Base-by-base conservation (phyloP, 2,113 vertebrate species). In the Sebastes schlegelii region DNA sequence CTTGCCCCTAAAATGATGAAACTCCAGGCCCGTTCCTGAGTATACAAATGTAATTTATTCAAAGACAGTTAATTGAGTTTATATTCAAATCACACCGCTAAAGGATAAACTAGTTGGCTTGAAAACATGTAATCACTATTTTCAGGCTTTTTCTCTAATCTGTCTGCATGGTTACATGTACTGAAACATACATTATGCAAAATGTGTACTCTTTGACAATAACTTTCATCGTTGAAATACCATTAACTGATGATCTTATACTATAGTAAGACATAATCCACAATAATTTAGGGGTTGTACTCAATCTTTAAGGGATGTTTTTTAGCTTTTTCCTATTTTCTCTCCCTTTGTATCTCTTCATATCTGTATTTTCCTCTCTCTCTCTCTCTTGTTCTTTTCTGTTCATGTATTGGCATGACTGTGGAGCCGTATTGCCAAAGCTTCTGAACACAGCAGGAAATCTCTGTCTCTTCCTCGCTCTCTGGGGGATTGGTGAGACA, bases 371-470 rank as follows among this genome's bases (percentile, higher is more conserved):
- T 75, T 60, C 26, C 46, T 64, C 4, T 34, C 45, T 62, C 79
- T 62, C 65, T 13, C 51, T 10, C 49, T 74, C 63, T 75, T 64
- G 17, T 74, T 82, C 46, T 61, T 63, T 48, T 58, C n/a, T 85
- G 74, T 84, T 78, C 79, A 66, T 6, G 12, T 80, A 64, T 74
- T 86, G 89, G 86, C 86, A 71, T 82, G 77, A 64, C 85, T 66
- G 79, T 26, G 14, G 54, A 75, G 76, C 70, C n/a, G 66, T 42
- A 48, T 57, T 87, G 84, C 86, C 86, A 87, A 46, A 82, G 79
- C 87, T 51, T 83, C 87, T 76, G 64, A 92, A 81, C 85, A 66
- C 91, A 87, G 88, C 79, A 17, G 85, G 88, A 83, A 64, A 75
- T 83, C 84, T 84, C 55, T 85, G 79, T 90, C 74, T 79, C 67